Evolutionary conservation across 2,888 invertebrate species (phyloP).

Genomic region (Erannis defoliaria): DNA sequence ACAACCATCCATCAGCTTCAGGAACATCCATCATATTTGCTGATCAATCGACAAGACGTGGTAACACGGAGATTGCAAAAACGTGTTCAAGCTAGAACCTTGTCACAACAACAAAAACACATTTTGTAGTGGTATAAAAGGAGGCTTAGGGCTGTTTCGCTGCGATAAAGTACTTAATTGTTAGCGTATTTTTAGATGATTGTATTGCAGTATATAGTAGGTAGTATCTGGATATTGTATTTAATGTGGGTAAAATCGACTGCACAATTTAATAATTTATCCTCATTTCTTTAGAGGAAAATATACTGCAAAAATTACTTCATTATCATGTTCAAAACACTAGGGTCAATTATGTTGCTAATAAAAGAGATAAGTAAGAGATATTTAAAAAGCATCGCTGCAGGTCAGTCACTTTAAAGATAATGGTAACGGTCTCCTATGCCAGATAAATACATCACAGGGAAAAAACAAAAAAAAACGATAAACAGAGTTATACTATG

Average conservation of each 20-base stretch:
- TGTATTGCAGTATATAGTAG: slow-evolving; percentile 4
- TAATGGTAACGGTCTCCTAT: too few species aligned
- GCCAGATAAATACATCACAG: too few species aligned
- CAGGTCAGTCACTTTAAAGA: too few species aligned
- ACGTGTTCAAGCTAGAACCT: slow-evolving; percentile 5
- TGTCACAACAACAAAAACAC: slow-evolving; percentile 2
- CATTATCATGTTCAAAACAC: too few species aligned
- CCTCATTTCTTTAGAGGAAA: neutral
- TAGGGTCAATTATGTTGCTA: too few species aligned
- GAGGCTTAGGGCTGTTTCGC: neutral
- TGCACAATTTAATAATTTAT: neutral
- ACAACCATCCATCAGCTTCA: slow-evolving; percentile 49
- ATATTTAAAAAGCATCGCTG: too few species aligned
- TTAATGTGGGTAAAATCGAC: neutral
- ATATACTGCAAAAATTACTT: too few species aligned
- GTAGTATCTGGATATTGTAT: slow-evolving; percentile 13
- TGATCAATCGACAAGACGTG: slow-evolving; percentile 63
- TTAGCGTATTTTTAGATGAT: slow-evolving; percentile 7
- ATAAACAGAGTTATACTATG: too few species aligned
- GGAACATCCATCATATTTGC: slow-evolving; percentile 54
- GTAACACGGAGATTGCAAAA: slow-evolving; percentile 32
- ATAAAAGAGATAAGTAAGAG: neutral
- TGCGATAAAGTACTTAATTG: slow-evolving; percentile 11
- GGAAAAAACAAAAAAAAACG: too few species aligned
- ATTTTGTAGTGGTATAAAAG: neutral